These are phyloP conservation scores for Spodoptera picta DNA, from an alignment of 2,888 invertebrate species.

Conservation along the genomic window DNA sequence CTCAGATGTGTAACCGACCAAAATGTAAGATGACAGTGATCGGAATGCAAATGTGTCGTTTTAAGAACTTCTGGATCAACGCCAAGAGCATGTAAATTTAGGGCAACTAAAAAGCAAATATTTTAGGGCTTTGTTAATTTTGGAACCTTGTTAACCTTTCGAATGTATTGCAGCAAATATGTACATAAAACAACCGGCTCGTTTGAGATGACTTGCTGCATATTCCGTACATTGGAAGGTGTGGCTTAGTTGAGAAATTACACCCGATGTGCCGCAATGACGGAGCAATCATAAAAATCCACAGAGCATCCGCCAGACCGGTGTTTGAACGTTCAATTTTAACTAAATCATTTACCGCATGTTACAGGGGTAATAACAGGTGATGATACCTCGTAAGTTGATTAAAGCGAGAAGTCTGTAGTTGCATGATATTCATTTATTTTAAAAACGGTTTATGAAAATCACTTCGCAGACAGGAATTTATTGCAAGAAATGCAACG, in stretches of 20 bases:
- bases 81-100: constrained; percentile 4
- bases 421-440: constrained; percentile 12
- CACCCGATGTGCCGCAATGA: constrained; percentile 55
- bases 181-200: constrained; percentile 15
- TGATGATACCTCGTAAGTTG: constrained; percentile 55
- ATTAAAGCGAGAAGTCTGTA: constrained; percentile 35
- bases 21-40: constrained; percentile 35
- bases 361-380: constrained; percentile 62
- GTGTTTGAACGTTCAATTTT: constrained; percentile 58
- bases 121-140: constrained; percentile 3
- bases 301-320: constrained; percentile 45
- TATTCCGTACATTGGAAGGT: constrained; percentile 46
- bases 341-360: constrained; percentile 59
- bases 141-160: constrained; percentile 3
- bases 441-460: constrained; percentile 12
- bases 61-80: constrained; percentile 45
- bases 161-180: constrained; percentile 18
- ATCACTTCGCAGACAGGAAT: neutral
- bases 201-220: constrained; percentile 48
- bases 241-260: constrained; percentile 60
- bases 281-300: constrained; percentile 61
- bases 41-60: constrained; percentile 26
- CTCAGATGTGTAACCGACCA: constrained; percentile 49
- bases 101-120: no score
- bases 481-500: no score